A percentile compares a stretch with the other conserved stretches of the same genome.
Conservation (phyloP, 1,140 invertebrate genomes). For the Papilio machaon region DNA sequence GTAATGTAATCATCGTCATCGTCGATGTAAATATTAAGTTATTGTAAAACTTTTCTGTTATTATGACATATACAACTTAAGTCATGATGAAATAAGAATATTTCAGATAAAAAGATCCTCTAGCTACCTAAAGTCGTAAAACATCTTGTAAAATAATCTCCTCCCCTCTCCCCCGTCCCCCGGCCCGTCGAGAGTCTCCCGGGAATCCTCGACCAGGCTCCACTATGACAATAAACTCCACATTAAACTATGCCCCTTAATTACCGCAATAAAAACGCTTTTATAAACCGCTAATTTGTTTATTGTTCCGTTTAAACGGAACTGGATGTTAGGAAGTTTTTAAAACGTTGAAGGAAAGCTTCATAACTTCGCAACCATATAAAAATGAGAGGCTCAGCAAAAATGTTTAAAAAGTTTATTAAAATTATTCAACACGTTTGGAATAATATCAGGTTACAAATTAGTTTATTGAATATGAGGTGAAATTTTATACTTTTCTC, state of each 20-base stretch:
- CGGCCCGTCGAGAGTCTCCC: slow-evolving; percentile 26
- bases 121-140: slow-evolving; percentile 48
- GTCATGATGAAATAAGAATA: slow-evolving; percentile 39
- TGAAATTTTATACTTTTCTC: too few relatives aligned
- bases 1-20: too few relatives aligned
- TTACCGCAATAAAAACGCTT: slow-evolving; percentile 47
- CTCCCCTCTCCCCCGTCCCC: background rate
- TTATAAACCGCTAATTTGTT: slow-evolving; percentile 55
- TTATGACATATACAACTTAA: background rate
- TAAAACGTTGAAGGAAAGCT: slow-evolving; percentile 4
- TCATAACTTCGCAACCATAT: background rate
- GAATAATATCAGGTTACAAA: too few relatives aligned
- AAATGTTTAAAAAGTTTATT: background rate
- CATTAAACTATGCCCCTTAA: slow-evolving; percentile 44
- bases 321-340: slow-evolving; percentile 26
- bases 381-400: background rate
- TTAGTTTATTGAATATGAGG: too few relatives aligned
- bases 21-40: background rate
- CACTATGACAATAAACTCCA: slow-evolving; percentile 39
- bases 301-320: slow-evolving; percentile 46
- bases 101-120: slow-evolving; percentile 47
- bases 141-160: slow-evolving; percentile 44
- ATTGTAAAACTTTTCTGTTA: background rate
- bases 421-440: too few relatives aligned
- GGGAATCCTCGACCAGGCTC: slow-evolving; percentile 39